A percentile compares a stretch with the other conserved stretches of the same genome.
Evolutionary conservation across 2,797 vertebrate genomes (phyloP).

Genomic region (Eospalax fontanierii): DNA sequence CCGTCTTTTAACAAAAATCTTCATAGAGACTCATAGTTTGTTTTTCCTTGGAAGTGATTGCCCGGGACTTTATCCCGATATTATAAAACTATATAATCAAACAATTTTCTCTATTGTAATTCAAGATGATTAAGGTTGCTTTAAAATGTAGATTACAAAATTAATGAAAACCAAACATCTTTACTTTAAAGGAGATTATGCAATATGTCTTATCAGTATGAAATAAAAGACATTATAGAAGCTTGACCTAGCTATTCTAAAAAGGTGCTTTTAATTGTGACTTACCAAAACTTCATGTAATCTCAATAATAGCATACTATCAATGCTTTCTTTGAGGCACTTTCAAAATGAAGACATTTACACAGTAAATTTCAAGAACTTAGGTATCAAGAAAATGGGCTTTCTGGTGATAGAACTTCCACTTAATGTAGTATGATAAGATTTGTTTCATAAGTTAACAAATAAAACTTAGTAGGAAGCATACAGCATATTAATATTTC

Average conservation of each 20-base stretch:
- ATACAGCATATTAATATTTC: not conserved
- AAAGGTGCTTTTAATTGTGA: slow-evolving; percentile 7
- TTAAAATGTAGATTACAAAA: slow-evolving; percentile 38
- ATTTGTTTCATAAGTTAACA: slow-evolving; percentile 13
- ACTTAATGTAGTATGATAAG: not conserved
- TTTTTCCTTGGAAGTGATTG: slow-evolving; percentile 27
- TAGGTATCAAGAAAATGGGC: not conserved
- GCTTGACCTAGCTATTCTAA: not conserved
- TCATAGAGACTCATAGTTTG: not conserved
- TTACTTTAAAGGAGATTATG: not conserved
- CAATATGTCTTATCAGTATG: not conserved
- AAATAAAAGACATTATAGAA: not conserved
- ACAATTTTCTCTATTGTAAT: slow-evolving; percentile 11
- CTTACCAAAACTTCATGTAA: not conserved
- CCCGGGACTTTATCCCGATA: not conserved
- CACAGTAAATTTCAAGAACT: not conserved
- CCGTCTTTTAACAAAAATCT: slow-evolving; percentile 65
- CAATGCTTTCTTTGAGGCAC: not conserved
- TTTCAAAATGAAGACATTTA: slow-evolving; percentile 18
- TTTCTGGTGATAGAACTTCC: not conserved
- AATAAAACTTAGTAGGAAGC: not conserved
- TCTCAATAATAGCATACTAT: slow-evolving; percentile 31
- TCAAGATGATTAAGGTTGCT: not conserved
- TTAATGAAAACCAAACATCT: not conserved
- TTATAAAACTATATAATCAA: not conserved